Evolutionary conservation across 2,888 invertebrate genomes (phyloP).

Genomic region (Cryptus armator): DNA sequence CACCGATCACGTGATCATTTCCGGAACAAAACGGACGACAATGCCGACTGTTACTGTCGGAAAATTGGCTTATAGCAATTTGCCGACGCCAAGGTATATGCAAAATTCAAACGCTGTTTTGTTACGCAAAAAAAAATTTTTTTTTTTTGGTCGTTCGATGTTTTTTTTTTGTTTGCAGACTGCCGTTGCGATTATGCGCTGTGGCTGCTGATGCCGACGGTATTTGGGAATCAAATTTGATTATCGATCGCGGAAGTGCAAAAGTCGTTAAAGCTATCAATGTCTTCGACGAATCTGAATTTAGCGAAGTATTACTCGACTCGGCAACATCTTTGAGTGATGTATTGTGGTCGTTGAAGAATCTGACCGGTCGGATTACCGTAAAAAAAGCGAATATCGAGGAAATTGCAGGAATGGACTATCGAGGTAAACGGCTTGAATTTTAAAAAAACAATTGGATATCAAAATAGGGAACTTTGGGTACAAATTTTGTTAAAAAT

Average conservation of each 20-base stretch:
- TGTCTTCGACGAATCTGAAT: slow-evolving; percentile 70
- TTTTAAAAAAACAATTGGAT: neutral
- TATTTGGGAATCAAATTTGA: slow-evolving; percentile 72
- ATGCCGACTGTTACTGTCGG: slow-evolving; percentile 80
- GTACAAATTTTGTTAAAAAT: too few species aligned
- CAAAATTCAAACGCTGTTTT: neutral
- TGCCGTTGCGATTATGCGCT: slow-evolving; percentile 72
- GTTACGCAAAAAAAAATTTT: neutral
- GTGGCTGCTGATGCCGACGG: slow-evolving; percentile 66
- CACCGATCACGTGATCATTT: slow-evolving; percentile 84
- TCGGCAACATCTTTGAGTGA: slow-evolving; percentile 67
- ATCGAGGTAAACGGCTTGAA: slow-evolving; percentile 40
- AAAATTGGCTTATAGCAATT: slow-evolving; percentile 62
- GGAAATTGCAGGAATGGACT: slow-evolving; percentile 44
- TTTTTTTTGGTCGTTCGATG: slow-evolving; percentile 1
- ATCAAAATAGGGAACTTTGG: neutral
- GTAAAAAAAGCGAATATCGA: slow-evolving; percentile 63
- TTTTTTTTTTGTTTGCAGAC: slow-evolving; percentile 68
- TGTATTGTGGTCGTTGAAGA: slow-evolving; percentile 68
- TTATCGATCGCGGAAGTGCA: slow-evolving; percentile 69
- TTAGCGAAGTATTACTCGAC: slow-evolving; percentile 68
- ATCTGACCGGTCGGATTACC: slow-evolving; percentile 65
- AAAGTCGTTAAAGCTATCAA: slow-evolving; percentile 69
- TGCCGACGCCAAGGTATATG: slow-evolving; percentile 73
- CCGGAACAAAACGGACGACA: slow-evolving; percentile 85